Conservation (phyloP, 2,113 vertebrate species). For the Chloroceryle aenea region DNA sequence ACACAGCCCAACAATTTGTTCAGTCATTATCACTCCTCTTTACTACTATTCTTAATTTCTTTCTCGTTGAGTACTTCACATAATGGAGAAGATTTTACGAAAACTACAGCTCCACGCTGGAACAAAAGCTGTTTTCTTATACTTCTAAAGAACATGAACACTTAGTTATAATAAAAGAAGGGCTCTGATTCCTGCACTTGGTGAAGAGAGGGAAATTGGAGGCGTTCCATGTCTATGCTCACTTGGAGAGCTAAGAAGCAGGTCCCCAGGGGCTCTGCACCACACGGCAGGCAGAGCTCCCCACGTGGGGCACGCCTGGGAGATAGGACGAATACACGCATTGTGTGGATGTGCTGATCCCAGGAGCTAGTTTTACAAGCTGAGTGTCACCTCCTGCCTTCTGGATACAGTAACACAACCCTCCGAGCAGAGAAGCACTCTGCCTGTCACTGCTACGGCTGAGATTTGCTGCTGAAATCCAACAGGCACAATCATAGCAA, state of each 20-base stretch:
- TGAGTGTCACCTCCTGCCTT: not conserved
- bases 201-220: not conserved
- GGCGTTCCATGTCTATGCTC: fast-evolving
- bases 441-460: not conserved
- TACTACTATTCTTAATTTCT: not conserved
- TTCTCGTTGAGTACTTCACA: not conserved
- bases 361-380: not conserved
- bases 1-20: not conserved
- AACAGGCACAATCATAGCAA: not conserved
- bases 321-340: not conserved
- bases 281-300: not conserved
- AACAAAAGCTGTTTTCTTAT: not conserved
- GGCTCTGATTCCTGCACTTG: not conserved
- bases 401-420: not conserved
- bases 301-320: not conserved
- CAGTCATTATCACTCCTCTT: not conserved
- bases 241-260: not conserved
- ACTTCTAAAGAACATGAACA: not conserved
- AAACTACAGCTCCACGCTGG: not conserved
- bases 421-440: not conserved
- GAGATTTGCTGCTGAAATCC: not conserved
- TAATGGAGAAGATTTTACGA: not conserved
- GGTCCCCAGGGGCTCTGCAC: not conserved
- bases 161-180: not conserved
- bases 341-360: not conserved